Base-by-base conservation (phyloP, 2,888 invertebrate genomes). In the Drosophila atroscutellata region DNA sequence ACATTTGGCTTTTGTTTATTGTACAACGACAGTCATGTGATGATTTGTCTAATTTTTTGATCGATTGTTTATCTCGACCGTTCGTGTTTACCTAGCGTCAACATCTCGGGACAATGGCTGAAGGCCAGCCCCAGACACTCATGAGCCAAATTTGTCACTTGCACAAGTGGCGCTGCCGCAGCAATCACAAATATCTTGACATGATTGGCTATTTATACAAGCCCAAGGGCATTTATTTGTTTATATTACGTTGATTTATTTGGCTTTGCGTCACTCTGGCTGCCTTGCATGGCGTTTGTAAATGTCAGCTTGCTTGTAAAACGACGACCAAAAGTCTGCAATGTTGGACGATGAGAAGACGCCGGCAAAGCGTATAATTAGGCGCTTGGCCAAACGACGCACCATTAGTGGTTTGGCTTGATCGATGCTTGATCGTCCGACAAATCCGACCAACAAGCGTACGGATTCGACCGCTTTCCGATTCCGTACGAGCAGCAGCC, bases 1-100 rank as follows among this genome's bases (percentile, higher is more conserved):
- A 77, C 89, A 81, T 82, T 87, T 85, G 77, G 83, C 83, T 82
- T 82, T 83, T 90, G 89, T 86, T 90, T 86, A 76, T 78, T 79
- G 76, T 78, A 66, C 64, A 58, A 62, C 49, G 69, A 78, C 75
- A 75, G 64, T 67, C 83, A 70, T 67, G 73, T 72, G 77, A 86
- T 72, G 81, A 90, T 86, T 90, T 89, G 89, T 86, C 89, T 83
- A 77, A 77, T 86, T 75, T 75, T 89, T 80, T 90, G 90, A 85
- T 90, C 75, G 85, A 85, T 85, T 86, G 90, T 88, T 77, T 66
- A 75, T 71, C 72, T 79, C 67, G 58, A 32, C 47, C 36, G 26
- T 37, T 37, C 26, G 37, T 37, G 61, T 74, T 69, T 70, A 58
- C 47, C 59, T 52, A 39, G 4, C 67, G 58, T 59, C 80, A 64